Conservation (phyloP, 2,797 vertebrate species). For the Danio tinwini region DNA sequence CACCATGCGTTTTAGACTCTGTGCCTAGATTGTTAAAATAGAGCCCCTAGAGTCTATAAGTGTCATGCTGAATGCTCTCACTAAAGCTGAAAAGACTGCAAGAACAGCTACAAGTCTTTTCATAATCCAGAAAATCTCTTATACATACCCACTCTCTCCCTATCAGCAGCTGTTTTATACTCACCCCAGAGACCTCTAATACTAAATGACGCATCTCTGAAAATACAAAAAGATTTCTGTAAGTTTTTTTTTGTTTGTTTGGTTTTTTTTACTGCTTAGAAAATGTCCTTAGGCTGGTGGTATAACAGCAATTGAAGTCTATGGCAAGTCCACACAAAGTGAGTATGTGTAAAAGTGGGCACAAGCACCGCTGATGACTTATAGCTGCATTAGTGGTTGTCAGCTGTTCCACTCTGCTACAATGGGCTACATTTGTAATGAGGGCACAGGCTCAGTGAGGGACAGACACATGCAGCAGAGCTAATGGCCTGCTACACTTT, state of each 20-base stretch:
- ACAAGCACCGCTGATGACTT: constrained; percentile 79
- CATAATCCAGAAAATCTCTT: constrained; percentile 1
- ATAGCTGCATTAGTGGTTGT: constrained; percentile 87
- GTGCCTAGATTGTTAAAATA: no score
- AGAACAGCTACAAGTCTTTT: constrained; percentile 2
- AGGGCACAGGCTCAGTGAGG: constrained; percentile 70
- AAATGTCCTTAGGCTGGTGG: no score
- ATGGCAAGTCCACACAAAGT: not conserved
- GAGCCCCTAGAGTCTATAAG: not conserved
- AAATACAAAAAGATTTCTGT: no score
- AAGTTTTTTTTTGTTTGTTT: no score
- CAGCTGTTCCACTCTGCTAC: constrained; percentile 85
- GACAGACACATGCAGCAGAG: constrained; percentile 46
- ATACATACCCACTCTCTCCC: not conserved
- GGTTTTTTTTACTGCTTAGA: no score
- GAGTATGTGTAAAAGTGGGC: constrained; percentile 66
- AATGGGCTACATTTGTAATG: constrained; percentile 80
- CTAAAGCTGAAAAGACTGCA: not conserved
- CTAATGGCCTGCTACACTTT: constrained; percentile 81
- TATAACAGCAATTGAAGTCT: no score
- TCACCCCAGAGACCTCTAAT: constrained; percentile 25
- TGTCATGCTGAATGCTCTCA: not conserved
- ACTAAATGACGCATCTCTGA: no score
- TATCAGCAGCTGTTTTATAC: constrained; percentile 33
- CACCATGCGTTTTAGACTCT: no score